Percentiles rank a stretch among this genome's conserved stretches.
Evolutionary conservation across 2,888 invertebrate genomes (phyloP).

Genomic region (Bursaphelenchus okinawaensis): DNA sequence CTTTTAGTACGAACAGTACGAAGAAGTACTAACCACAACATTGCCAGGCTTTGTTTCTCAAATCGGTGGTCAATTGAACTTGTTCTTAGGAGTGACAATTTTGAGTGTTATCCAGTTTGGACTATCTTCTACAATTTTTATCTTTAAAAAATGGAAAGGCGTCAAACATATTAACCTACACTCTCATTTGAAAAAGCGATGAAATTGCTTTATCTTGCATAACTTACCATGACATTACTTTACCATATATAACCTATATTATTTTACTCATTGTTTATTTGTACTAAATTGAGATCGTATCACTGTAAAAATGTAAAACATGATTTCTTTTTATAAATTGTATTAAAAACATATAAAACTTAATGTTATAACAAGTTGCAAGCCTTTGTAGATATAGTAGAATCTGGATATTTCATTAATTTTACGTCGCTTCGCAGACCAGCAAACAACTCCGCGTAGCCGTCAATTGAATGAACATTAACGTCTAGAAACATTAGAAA

Average conservation of each 20-base stretch:
- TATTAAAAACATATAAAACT: too few species aligned
- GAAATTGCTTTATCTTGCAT: too few species aligned
- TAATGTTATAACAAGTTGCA: too few species aligned
- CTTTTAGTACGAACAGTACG: constrained; percentile 15
- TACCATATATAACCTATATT: too few species aligned
- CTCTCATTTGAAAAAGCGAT: neutral
- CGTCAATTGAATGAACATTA: constrained; percentile 45
- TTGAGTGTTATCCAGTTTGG: constrained; percentile 14
- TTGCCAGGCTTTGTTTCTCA: constrained; percentile 16
- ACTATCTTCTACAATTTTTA: neutral
- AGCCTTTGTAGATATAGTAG: neutral
- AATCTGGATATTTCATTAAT: neutral
- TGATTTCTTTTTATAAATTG: too few species aligned
- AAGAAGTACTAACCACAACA: constrained; percentile 13
- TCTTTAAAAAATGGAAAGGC: neutral
- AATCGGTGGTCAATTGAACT: constrained; percentile 16
- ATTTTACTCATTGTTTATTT: too few species aligned
- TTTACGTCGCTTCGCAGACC: constrained; percentile 18
- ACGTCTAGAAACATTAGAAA: constrained; percentile 50
- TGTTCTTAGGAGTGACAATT: constrained; percentile 12
- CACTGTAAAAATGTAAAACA: too few species aligned
- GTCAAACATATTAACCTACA: neutral
- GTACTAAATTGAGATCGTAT: too few species aligned
- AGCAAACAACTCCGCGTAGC: constrained; percentile 40
- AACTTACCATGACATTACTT: too few species aligned